A percentile compares a stretch with the other conserved stretches of the same genome.
phyloP scores from a whole-genome alignment of 2,797 vertebrate species.

The Antennarius maculatus region DNA sequence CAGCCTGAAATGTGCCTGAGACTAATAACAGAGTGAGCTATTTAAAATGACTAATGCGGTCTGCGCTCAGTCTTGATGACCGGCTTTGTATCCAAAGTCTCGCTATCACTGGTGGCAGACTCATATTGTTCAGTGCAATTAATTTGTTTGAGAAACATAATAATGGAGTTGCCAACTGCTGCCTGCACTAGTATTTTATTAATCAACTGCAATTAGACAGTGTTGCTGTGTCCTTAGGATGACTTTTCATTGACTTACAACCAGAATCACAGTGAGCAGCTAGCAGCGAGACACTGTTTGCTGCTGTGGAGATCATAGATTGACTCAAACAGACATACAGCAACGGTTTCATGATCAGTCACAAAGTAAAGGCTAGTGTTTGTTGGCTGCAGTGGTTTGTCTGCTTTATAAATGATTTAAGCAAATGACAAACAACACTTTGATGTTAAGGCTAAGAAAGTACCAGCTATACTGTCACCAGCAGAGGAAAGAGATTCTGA shows the following conservation, averaged over 20 bases:
- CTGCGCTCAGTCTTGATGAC: conserved; percentile 51
- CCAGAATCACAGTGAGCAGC: conserved; percentile 5
- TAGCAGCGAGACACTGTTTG: conserved; percentile 4
- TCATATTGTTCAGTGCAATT: conserved; percentile 69
- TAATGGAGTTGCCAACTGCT: conserved; percentile 73
- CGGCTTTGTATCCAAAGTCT: conserved; percentile 64
- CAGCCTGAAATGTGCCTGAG: conserved; percentile 14
- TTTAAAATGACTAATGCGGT: conserved; percentile 69
- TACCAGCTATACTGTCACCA: not conserved
- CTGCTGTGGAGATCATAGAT: conserved; percentile 50
- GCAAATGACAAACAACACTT: conserved; percentile 18
- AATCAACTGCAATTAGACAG: conserved; percentile 73
- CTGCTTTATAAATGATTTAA: conserved; percentile 22
- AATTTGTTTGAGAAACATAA: conserved; percentile 74
- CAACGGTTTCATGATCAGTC: conserved; percentile 38
- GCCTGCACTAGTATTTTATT: conserved; percentile 74
- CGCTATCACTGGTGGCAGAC: conserved; percentile 63
- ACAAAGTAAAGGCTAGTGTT: conserved; percentile 26
- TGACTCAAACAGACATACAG: conserved; percentile 46
- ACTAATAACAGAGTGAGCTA: conserved; percentile 59
- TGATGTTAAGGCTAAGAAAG: conserved; percentile 7
- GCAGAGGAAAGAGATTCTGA: not conserved
- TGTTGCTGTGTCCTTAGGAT: conserved; percentile 66
- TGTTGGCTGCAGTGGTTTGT: conserved; percentile 29
- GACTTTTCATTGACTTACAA: conserved; percentile 62